phyloP scores from a whole-genome alignment of 2,797 vertebrate species.

The Decapterus maruadsi region DNA sequence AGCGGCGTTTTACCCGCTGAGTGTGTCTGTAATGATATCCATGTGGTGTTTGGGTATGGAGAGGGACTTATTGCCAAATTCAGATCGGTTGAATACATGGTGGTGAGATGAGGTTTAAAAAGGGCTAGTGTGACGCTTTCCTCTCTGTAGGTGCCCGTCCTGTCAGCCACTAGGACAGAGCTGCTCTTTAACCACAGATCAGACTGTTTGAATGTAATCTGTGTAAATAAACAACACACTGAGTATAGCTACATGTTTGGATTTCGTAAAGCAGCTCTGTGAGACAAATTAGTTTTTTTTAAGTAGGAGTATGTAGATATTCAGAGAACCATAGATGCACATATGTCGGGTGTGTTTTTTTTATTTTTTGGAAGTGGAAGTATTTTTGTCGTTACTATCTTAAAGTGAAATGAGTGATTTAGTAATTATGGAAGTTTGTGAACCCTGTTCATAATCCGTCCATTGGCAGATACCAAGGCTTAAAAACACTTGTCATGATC shows the following conservation, averaged over 20 bases:
- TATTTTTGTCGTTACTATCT: background rate
- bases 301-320: background rate
- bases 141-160: background rate
- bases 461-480: background rate
- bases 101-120: background rate
- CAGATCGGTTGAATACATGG: conserved; percentile 9
- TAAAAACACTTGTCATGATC: background rate
- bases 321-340: background rate
- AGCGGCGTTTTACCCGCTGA: background rate
- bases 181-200: background rate
- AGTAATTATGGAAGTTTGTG: background rate
- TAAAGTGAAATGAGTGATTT: background rate
- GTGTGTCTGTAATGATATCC: background rate
- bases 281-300: background rate
- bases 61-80: background rate
- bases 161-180: background rate
- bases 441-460: background rate
- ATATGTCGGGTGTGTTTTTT: background rate
- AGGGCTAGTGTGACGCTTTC: background rate
- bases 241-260: background rate
- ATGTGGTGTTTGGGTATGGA: background rate
- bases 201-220: background rate
- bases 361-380: background rate
- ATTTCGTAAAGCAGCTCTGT: background rate
- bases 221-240: background rate